These are phyloP conservation scores for Anarrhichthys ocellatus DNA, from an alignment of 2,113 vertebrate genomes.

Conservation along the genomic window DNA sequence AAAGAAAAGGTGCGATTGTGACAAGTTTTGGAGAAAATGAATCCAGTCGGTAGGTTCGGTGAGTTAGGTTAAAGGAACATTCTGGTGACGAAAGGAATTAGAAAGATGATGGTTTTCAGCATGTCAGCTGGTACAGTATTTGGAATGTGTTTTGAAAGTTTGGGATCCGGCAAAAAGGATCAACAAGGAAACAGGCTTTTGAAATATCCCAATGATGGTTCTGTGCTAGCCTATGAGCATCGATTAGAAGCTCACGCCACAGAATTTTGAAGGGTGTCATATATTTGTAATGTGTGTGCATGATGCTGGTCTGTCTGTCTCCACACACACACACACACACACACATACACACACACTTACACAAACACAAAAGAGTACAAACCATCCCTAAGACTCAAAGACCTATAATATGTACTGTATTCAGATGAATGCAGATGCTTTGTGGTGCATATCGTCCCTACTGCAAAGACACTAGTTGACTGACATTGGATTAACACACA, in stretches of 20 bases:
- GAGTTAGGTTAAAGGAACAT: conserved; percentile 9
- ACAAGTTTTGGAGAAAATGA: conserved; percentile 79
- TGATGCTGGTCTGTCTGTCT: conserved; percentile 54
- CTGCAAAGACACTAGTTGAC: conserved; percentile 65
- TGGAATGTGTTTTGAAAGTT: conserved; percentile 59
- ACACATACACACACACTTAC: conserved; percentile 25
- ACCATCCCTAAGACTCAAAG: conserved; percentile 36
- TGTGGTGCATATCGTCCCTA: conserved; percentile 45
- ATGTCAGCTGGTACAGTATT: conserved; percentile 30
- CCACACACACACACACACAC: conserved; percentile 51
- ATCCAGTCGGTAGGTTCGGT: conserved; percentile 31
- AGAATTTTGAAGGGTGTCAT: conserved; percentile 86
- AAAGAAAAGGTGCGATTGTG: conserved; percentile 89
- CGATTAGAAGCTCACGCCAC: conserved; percentile 74
- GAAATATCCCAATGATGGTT: conserved; percentile 43
- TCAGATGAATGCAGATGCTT: conserved; percentile 33
- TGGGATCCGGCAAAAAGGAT: not conserved
- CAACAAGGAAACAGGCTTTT: conserved; percentile 17
- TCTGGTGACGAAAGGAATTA: conserved; percentile 13
- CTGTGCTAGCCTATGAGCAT: conserved; percentile 44
- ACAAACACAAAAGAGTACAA: conserved; percentile 46
- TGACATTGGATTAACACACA: conserved; percentile 48
- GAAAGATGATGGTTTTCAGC: conserved; percentile 19
- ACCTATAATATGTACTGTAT: conserved; percentile 56
- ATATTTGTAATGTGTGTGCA: conserved; percentile 60